These are phyloP conservation scores for Oryzias celebensis DNA, from an alignment of 2,113 vertebrate species.

Conservation along the genomic window DNA sequence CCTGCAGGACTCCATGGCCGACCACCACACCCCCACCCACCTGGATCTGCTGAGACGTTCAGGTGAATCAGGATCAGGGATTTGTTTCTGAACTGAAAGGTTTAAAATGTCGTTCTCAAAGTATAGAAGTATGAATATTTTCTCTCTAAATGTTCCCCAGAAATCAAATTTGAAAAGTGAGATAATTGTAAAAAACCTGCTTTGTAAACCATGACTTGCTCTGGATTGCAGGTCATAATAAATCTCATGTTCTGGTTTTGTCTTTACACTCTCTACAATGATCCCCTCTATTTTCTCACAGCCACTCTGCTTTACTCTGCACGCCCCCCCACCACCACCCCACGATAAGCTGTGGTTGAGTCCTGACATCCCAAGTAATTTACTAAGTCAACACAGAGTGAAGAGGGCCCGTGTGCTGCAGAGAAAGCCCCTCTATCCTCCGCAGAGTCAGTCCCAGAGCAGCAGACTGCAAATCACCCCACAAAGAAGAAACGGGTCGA, in stretches of 20 bases:
- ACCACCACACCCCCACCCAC: conserved; percentile 34
- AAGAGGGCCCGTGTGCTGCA: conserved; percentile 72
- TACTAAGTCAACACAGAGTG: conserved; percentile 72
- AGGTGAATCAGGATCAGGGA: no score
- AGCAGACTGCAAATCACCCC: conserved; percentile 43
- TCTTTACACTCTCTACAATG: conserved; percentile 11
- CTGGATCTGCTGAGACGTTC: conserved; percentile 18
- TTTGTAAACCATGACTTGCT: no score
- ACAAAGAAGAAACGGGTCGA: conserved; percentile 5
- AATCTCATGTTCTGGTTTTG: conserved; percentile 2
- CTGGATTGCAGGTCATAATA: no score
- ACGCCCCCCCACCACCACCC: neutral
- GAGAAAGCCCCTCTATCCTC: conserved; percentile 71
- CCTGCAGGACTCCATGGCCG: conserved; percentile 44
- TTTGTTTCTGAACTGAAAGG: no score
- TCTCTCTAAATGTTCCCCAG: no score
- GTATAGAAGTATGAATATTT: no score
- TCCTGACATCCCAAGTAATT: conserved; percentile 75
- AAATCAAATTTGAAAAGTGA: no score
- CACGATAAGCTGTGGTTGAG: conserved; percentile 69
- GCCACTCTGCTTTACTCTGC: neutral
- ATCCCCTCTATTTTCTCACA: conserved; percentile 34
- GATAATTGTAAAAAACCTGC: no score
- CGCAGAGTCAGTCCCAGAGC: conserved; percentile 38
- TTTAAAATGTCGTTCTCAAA: no score